These are phyloP conservation scores for Capromys pilorides DNA, from an alignment of 2,797 vertebrate species.

Conservation along the genomic window DNA sequence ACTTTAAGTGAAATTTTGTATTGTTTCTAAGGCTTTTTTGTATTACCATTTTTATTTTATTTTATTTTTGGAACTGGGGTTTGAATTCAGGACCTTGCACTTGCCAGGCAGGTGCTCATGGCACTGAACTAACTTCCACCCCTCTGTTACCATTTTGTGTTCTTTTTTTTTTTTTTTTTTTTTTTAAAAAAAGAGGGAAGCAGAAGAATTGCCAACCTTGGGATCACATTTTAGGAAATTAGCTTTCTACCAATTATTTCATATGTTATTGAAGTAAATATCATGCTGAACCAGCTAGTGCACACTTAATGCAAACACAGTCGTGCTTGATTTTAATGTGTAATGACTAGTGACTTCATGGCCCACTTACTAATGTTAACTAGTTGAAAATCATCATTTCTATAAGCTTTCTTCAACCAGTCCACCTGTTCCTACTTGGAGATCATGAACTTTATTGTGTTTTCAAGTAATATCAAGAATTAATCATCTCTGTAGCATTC, in stretches of 20 bases:
- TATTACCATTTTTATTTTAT: no score
- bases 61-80: no score
- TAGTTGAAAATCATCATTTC: slow-evolving; percentile 16
- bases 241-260: background rate
- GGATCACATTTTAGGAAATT: background rate
- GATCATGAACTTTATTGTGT: background rate
- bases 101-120: no score
- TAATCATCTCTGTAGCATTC: background rate
- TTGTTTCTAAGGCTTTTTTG: no score
- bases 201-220: background rate
- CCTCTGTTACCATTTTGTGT: no score
- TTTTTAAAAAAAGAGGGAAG: no score
- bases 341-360: background rate
- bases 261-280: background rate
- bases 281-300: background rate
- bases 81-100: no score
- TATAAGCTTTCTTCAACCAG: background rate
- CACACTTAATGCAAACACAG: background rate
- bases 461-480: background rate
- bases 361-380: background rate
- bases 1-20: no score
- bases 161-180: no score
- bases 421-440: background rate
- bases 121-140: no score
- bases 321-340: background rate